These are phyloP conservation scores for Urocynchramus pylzowi DNA, from an alignment of 2,113 vertebrate species.

Conservation along the genomic window DNA sequence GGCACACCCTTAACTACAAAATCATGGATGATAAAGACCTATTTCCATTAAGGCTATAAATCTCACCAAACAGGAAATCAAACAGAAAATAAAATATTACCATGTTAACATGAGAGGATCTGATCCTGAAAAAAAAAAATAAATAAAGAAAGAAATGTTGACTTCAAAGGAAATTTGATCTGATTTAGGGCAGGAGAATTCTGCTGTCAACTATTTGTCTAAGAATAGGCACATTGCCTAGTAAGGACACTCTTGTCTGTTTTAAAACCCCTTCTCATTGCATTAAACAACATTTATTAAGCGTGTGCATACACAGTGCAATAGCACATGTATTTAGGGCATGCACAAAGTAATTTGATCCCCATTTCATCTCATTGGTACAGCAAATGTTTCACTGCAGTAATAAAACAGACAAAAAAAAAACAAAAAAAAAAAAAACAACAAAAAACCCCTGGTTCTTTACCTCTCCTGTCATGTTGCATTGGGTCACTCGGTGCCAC, in stretches of 20 bases:
- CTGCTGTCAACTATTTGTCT: constrained; percentile 35
- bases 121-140: neutral
- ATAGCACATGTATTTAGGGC: neutral
- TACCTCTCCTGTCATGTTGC: constrained; percentile 68
- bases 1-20: neutral
- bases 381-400: neutral
- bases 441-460: constrained; percentile 49
- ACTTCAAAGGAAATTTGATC: constrained; percentile 1
- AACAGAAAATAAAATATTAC: constrained; percentile 6
- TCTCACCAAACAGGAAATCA: constrained; percentile 14
- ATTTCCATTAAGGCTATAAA: neutral
- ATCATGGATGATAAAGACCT: neutral
- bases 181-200: constrained; percentile 25
- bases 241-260: neutral
- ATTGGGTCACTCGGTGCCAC: constrained; percentile 68
- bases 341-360: neutral
- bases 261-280: neutral
- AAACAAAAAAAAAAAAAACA: neutral
- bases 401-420: neutral
- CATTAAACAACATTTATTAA: neutral
- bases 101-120: neutral
- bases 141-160: neutral
- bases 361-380: neutral
- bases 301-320: neutral
- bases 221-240: constrained; percentile 24